Conservation (phyloP, 2,797 vertebrate species). For the Sardinella longiceps region DNA sequence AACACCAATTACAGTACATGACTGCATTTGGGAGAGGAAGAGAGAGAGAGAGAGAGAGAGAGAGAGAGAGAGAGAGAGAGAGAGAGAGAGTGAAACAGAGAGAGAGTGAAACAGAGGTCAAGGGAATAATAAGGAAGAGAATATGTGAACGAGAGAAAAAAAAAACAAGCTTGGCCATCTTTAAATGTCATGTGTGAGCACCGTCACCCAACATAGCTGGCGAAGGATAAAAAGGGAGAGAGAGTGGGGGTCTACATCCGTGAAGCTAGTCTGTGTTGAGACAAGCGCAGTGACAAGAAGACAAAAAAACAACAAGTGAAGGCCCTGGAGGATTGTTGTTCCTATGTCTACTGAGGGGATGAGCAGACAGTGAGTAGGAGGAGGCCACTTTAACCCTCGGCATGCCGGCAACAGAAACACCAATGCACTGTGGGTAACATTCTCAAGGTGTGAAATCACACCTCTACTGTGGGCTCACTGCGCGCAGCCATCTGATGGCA, state of each 20-base stretch:
- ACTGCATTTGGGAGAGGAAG: neutral
- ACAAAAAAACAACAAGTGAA: neutral
- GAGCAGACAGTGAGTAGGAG: neutral
- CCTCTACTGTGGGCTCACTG: neutral
- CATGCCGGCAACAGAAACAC: neutral
- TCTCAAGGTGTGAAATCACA: neutral
- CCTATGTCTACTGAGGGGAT: neutral
- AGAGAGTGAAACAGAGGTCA: neutral
- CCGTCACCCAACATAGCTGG: neutral
- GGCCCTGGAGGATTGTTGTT: too few relatives aligned
- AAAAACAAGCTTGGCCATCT: neutral
- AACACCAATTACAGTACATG: neutral
- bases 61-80: neutral
- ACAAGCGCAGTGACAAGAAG: neutral
- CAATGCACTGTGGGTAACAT: neutral
- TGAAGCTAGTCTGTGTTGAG: too few relatives aligned
- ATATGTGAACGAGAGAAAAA: neutral
- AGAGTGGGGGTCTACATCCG: too few relatives aligned
- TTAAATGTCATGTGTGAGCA: neutral
- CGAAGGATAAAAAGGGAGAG: neutral
- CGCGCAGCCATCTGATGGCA: neutral
- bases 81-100: neutral
- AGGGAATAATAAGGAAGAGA: neutral
- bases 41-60: neutral
- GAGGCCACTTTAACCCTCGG: neutral